Conservation (phyloP, 2,888 invertebrate species). For the Vesta saturnalis region DNA sequence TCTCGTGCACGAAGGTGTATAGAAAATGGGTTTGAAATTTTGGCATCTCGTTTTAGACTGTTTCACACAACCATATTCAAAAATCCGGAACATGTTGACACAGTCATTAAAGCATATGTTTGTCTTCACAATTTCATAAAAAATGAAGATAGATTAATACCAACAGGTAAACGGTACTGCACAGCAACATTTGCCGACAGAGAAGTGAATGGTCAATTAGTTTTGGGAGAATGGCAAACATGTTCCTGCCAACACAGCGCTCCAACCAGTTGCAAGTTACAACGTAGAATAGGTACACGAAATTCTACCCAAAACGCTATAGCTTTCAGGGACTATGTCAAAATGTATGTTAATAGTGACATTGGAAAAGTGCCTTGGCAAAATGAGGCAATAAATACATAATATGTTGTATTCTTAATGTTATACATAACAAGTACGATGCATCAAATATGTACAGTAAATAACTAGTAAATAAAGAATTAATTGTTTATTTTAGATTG, state of each 20-base stretch:
- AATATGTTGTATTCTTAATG: not conserved
- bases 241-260: not conserved
- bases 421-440: not conserved
- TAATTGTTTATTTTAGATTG: too few relatives aligned
- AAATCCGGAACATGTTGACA: not conserved
- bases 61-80: conserved; percentile 6
- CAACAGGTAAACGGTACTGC: not conserved
- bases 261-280: conserved; percentile 4
- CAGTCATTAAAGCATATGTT: conserved; percentile 3
- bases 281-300: conserved; percentile 5
- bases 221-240: conserved; percentile 8
- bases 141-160: not conserved
- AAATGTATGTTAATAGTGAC: conserved; percentile 13
- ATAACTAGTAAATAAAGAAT: too few relatives aligned
- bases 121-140: conserved; percentile 15
- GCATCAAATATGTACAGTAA: too few relatives aligned
- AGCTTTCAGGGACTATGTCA: conserved; percentile 1
- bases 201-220: conserved; percentile 3
- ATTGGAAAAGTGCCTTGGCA: conserved; percentile 15
- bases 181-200: conserved; percentile 2
- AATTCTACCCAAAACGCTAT: conserved; percentile 8
- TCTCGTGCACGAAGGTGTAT: conserved; percentile 28
- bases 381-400: conserved; percentile 6
- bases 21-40: conserved; percentile 21
- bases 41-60: conserved; percentile 14